These are phyloP conservation scores for Eristalis arbustorum DNA, from an alignment of 2,888 invertebrate species.

Conservation along the genomic window DNA sequence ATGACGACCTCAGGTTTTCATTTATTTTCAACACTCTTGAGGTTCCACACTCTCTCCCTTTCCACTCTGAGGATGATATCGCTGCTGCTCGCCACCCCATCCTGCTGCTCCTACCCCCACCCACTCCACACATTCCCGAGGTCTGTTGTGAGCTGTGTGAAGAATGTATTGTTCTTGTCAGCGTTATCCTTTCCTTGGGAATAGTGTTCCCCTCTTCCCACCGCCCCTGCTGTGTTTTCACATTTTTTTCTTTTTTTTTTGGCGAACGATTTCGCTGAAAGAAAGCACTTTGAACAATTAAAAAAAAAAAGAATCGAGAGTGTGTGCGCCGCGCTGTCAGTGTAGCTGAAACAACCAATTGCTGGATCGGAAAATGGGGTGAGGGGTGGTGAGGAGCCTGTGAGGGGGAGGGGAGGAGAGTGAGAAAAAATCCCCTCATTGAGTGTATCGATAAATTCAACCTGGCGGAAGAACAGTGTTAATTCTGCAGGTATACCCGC, in stretches of 20 bases:
- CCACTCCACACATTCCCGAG: background rate
- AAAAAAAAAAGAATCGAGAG: background rate
- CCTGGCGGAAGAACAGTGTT: slow-evolving; percentile 29
- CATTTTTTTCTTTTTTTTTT: background rate
- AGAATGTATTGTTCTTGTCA: slow-evolving; percentile 56
- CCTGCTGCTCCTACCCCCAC: background rate
- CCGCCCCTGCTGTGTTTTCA: background rate
- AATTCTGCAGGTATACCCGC: slow-evolving; percentile 28
- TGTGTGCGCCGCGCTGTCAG: slow-evolving; percentile 38
- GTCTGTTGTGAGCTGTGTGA: slow-evolving; percentile 19
- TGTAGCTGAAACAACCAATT: background rate
- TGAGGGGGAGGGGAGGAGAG: background rate
- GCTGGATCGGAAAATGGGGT: too few relatives aligned
- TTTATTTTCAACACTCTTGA: slow-evolving; percentile 62
- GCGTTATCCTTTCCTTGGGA: slow-evolving; percentile 47
- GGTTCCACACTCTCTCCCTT: background rate
- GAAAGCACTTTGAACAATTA: slow-evolving; percentile 68
- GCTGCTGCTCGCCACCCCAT: background rate
- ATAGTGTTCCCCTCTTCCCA: background rate
- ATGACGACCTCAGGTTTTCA: slow-evolving; percentile 68
- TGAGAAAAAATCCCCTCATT: background rate
- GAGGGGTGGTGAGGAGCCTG: too few relatives aligned
- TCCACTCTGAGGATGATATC: background rate
- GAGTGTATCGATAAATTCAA: slow-evolving; percentile 51
- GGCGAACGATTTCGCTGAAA: slow-evolving; percentile 31